Conservation (phyloP, 2,888 invertebrate species). For the Dynastes grantii region DNA sequence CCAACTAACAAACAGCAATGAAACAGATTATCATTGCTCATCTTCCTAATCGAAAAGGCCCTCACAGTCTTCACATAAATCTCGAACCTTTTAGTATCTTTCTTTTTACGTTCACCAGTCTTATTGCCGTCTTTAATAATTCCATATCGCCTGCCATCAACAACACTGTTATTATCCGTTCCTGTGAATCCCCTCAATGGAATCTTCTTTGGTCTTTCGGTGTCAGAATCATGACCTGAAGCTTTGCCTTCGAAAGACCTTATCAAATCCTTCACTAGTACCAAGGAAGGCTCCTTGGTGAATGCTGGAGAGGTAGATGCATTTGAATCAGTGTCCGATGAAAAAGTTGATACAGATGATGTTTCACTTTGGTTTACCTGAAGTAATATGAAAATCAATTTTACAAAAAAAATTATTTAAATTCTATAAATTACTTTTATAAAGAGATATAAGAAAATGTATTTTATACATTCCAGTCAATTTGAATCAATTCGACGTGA, state of each 20-base stretch:
- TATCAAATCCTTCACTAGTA: conserved; percentile 62
- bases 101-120: conserved; percentile 48
- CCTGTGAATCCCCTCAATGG: conserved; percentile 16
- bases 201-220: conserved; percentile 5
- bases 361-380: conserved; percentile 59
- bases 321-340: conserved; percentile 70
- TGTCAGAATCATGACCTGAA: conserved; percentile 2
- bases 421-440: background rate
- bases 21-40: conserved; percentile 72
- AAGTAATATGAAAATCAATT: conserved; percentile 15
- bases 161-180: conserved; percentile 3
- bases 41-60: conserved; percentile 73
- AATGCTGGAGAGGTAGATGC: conserved; percentile 66
- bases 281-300: conserved; percentile 58
- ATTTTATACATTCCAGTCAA: too few relatives aligned
- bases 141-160: conserved; percentile 25
- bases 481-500: background rate
- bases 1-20: conserved; percentile 81
- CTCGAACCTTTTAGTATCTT: conserved; percentile 64
- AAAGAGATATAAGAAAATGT: too few relatives aligned
- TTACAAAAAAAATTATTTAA: background rate
- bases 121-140: conserved; percentile 45
- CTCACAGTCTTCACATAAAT: conserved; percentile 72
- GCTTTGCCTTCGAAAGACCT: conserved; percentile 61
- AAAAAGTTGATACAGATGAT: conserved; percentile 65